These are phyloP conservation scores for Andrena dorsata DNA, from an alignment of 2,888 invertebrate species.

Conservation along the genomic window DNA sequence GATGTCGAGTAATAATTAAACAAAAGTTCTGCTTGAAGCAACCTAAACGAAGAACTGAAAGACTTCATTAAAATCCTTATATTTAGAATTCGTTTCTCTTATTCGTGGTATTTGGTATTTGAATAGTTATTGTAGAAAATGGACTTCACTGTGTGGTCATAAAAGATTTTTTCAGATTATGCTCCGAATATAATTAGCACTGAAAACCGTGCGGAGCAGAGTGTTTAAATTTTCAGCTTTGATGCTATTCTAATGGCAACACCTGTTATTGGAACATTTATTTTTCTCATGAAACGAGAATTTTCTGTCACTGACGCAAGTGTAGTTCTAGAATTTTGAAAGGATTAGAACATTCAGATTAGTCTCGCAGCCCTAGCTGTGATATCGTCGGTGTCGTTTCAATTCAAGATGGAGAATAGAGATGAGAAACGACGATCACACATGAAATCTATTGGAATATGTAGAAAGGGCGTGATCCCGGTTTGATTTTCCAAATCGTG, in stretches of 20 bases:
- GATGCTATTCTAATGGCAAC: not conserved
- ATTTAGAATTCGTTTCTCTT: not conserved
- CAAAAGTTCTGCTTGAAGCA: no score
- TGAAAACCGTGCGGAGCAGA: no score
- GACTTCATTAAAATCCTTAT: not conserved
- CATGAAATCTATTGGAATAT: not conserved
- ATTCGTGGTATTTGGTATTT: not conserved
- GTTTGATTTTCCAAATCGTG: slow-evolving; percentile 37
- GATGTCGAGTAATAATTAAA: no score
- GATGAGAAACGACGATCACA: not conserved
- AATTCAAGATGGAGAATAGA: not conserved
- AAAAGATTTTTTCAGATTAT: no score
- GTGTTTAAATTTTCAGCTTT: not conserved
- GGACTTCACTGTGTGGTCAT: no score
- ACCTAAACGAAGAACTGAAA: no score
- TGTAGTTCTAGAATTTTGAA: not conserved
- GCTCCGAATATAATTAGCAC: no score
- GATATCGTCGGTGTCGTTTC: not conserved
- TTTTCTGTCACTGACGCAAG: not conserved
- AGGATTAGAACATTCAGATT: not conserved
- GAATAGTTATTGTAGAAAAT: not conserved
- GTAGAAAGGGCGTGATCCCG: slow-evolving; percentile 28
- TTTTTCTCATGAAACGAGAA: not conserved
- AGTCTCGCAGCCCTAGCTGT: not conserved
- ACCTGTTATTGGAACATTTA: not conserved